phyloP scores from a whole-genome alignment of 2,113 vertebrate genomes.

The Chamaetylas fuelleborni region DNA sequence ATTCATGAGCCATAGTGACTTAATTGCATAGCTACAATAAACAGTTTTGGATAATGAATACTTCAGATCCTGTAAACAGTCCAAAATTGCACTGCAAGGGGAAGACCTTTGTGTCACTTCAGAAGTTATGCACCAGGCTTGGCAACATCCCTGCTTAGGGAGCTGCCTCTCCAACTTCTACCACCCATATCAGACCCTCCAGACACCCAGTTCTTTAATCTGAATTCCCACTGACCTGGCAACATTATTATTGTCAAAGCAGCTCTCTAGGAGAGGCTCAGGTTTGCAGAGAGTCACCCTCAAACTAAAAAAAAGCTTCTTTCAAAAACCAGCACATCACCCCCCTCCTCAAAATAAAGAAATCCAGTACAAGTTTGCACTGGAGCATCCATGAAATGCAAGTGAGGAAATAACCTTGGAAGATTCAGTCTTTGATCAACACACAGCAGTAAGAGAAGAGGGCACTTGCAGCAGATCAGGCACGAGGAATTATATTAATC shows the following conservation, averaged over 20 bases:
- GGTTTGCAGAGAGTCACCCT: neutral
- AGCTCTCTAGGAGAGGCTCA: neutral
- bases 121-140: neutral
- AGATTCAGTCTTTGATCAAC: neutral
- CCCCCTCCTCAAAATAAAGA: neutral
- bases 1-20: neutral
- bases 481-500: accelerated
- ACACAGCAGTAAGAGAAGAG: neutral
- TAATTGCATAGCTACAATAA: neutral
- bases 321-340: neutral
- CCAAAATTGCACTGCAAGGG: neutral
- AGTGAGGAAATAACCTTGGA: neutral
- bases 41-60: neutral
- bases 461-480: neutral
- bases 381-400: neutral
- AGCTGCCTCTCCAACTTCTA: neutral
- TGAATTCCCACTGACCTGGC: neutral
- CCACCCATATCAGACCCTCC: neutral
- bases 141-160: neutral
- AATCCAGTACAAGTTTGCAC: neutral
- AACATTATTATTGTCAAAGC: neutral
- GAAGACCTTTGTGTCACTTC: neutral
- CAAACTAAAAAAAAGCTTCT: neutral
- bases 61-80: neutral
- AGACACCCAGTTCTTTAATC: neutral